Percentiles rank a stretch among this genome's conserved stretches.
Evolutionary conservation across 2,888 invertebrate genomes (phyloP).

Genomic region (Andrena praecox): DNA sequence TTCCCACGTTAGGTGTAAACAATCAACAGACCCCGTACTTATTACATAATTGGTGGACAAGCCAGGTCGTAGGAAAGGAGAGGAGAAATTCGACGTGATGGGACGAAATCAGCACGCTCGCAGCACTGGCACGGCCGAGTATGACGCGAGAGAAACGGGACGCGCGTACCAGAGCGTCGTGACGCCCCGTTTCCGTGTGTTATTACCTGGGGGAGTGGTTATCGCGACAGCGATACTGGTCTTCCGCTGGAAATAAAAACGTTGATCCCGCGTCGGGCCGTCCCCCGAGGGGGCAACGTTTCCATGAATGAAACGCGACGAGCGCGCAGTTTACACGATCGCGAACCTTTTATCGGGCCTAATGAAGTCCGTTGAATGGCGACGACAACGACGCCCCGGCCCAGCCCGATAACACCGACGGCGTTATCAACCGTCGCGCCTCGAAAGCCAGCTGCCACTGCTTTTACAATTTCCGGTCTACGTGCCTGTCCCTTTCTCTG

Average conservation of each 20-base stretch:
- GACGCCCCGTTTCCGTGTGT: not conserved
- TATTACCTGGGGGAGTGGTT: slow-evolving; percentile 52
- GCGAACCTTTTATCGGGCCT: slow-evolving; percentile 62
- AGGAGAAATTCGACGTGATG: too few species aligned
- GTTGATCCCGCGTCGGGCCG: slow-evolving; percentile 55
- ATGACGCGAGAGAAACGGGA: too few species aligned
- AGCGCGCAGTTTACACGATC: slow-evolving; percentile 60
- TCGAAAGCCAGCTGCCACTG: slow-evolving; percentile 61
- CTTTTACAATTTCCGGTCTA: slow-evolving; percentile 53
- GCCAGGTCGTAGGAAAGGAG: too few species aligned
- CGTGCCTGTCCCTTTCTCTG: not conserved
- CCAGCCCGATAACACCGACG: slow-evolving; percentile 58
- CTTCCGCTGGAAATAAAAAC: slow-evolving; percentile 64
- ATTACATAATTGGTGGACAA: too few species aligned
- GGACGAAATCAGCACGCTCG: too few species aligned
- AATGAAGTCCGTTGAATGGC: slow-evolving; percentile 59
- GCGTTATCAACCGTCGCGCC: slow-evolving; percentile 60
- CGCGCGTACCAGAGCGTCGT: not conserved
- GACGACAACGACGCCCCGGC: slow-evolving; percentile 56
- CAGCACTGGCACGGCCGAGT: too few species aligned
- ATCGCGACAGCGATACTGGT: slow-evolving; percentile 68
- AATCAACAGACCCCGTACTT: too few species aligned
- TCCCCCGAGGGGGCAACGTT: slow-evolving; percentile 37
- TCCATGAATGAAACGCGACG: slow-evolving; percentile 73
- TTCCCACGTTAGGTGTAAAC: too few species aligned